These are phyloP conservation scores for Pammene fasciana DNA, from an alignment of 2,888 invertebrate genomes.

Conservation along the genomic window DNA sequence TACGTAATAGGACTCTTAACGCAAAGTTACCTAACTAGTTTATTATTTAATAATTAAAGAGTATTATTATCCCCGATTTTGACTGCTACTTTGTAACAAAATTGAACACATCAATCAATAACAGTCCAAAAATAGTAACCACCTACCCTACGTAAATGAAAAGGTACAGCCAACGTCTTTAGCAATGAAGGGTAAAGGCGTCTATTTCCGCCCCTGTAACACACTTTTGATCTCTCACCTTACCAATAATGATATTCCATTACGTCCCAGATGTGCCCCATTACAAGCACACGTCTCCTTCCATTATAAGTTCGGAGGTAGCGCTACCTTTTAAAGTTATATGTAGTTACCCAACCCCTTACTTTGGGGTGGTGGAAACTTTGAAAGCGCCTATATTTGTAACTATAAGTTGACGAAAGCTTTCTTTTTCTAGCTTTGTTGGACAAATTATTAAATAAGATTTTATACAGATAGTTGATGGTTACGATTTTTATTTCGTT, in stretches of 20 bases:
- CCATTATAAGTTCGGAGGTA: conserved; percentile 36
- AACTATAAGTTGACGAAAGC: neutral
- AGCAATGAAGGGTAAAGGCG: conserved; percentile 9
- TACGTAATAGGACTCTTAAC: neutral
- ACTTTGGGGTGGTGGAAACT: conserved; percentile 8
- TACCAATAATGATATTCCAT: conserved; percentile 38
- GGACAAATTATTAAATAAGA: neutral
- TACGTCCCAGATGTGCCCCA: conserved; percentile 27
- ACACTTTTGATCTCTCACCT: conserved; percentile 31
- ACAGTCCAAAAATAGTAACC: neutral
- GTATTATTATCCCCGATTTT: no score
- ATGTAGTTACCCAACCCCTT: conserved; percentile 17
- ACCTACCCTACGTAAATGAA: neutral
- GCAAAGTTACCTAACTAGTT: no score
- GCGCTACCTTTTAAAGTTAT: conserved; percentile 32
- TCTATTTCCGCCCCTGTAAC: neutral
- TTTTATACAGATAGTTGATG: neutral
- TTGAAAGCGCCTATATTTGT: conserved; percentile 2
- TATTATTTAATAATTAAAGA: no score
- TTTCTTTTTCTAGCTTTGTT: neutral
- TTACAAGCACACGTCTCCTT: conserved; percentile 22
- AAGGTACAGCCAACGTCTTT: neutral
- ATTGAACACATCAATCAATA: no score
- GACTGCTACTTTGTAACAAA: no score
- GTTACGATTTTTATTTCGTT: no score